These are phyloP conservation scores for Onychomys leucogaster DNA, from an alignment of 2,797 vertebrate species.

Conservation along the genomic window DNA sequence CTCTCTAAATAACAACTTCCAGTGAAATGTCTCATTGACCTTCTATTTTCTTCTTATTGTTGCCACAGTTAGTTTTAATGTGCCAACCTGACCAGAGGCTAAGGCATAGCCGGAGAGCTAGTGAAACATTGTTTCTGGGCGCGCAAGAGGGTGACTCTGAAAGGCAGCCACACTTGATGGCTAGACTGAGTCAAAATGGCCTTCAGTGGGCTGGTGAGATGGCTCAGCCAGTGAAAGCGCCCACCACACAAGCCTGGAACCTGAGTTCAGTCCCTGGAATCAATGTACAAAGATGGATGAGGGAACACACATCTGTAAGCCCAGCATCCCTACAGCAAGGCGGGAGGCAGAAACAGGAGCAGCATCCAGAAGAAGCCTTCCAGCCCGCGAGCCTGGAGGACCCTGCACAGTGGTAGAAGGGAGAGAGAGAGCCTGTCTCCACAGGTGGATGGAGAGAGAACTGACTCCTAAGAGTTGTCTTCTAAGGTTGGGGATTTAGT, in stretches of 20 bases:
- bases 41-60: not conserved
- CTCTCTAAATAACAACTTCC: slow-evolving; percentile 11
- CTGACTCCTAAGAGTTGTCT: not conserved
- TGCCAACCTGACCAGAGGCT: not conserved
- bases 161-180: not conserved
- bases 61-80: not conserved
- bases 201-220: not conserved
- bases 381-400: not conserved
- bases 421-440: not conserved
- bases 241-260: not conserved
- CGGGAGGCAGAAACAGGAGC: not conserved
- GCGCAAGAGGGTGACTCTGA: not conserved
- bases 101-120: not conserved
- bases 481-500: no score
- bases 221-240: not conserved
- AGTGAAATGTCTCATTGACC: slow-evolving; percentile 1
- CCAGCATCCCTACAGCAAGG: not conserved
- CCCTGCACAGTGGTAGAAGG: not conserved
- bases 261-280: not conserved
- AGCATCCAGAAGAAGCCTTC: not conserved
- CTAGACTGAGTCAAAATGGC: not conserved
- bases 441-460: not conserved
- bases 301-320: not conserved
- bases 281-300: not conserved
- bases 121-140: not conserved